Base-by-base conservation (phyloP, 2,797 vertebrate genomes). In the Limnodromus scolopaceus region DNA sequence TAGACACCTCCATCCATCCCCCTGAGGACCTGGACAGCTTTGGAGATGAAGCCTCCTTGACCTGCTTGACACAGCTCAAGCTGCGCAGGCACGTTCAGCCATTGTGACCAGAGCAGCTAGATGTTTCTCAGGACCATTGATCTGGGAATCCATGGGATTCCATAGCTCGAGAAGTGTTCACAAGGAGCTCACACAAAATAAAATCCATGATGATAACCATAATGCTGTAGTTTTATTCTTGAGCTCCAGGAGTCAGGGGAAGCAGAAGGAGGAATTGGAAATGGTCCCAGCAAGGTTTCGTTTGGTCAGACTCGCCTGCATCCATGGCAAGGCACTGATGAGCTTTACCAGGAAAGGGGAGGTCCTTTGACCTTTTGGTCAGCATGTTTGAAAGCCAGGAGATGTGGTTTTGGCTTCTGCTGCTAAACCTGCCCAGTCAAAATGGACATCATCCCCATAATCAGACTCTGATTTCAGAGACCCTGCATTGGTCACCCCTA, bases 141-240 rank as follows among this genome's bases (percentile, higher is more conserved):
- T 27, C 24, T 20, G 25, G 16, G 18, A 32, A 16, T 23, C 41
- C 38, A 2, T 2, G 38, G 39, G 18, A 36, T 15, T 30, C 25
- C 60, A 11, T 2, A n/a, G 66, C 25, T 22, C 3, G 0, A 43
- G 32, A 36, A n/a, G 9, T 0, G 15, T 3, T 39, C 36, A 30
- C 36, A 19, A 27, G 28, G 28, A 90, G 10, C 11, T 38, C 12
- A 15, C 51, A 3, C 48, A 20, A 15, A 41, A 22, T 4, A 15
- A 51, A 75, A 34, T 7, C 13, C 41, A 7, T 0, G 10, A 9
- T 1, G 5, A 10, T 17, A n/a, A 36, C 16, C 45, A 3, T 7
- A 34, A 34, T 0, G 0, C 39, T 60, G 36, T 1, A 4, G 14
- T 18, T 54, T 17, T 19, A 8, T 11, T 48, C 9, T 8, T 19